Evolutionary conservation across 2,888 invertebrate species (phyloP).

Genomic region (Punctoribates punctum): DNA sequence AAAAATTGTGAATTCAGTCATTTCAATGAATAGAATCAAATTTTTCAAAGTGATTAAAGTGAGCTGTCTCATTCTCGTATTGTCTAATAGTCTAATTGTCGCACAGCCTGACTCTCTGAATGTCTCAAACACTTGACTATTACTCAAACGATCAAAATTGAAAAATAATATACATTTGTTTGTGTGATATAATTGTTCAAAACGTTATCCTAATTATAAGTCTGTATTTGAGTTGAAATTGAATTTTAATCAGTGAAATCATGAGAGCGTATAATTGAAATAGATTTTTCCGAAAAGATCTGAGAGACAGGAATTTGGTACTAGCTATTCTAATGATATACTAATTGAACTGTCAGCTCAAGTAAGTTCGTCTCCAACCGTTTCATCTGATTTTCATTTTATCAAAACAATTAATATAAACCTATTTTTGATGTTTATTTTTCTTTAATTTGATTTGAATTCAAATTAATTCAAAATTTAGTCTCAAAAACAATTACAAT

Average conservation of each 20-base stretch:
- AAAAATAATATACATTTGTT: no score
- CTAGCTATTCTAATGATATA: neutral
- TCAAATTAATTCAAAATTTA: neutral
- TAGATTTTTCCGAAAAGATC: neutral
- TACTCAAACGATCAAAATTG: no score
- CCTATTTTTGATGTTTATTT: neutral
- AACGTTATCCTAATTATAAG: no score
- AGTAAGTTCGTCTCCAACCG: neutral
- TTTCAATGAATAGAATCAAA: no score
- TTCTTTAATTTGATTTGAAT: neutral
- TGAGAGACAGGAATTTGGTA: neutral
- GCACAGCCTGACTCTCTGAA: no score
- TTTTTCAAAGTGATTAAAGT: no score
- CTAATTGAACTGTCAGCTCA: neutral
- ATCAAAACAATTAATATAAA: neutral
- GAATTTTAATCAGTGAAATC: conserved; percentile 8
- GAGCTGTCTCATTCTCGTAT: no score
- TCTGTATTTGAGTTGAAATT: neutral
- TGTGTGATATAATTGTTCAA: no score
- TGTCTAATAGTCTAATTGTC: no score
- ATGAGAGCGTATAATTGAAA: neutral
- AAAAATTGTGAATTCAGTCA: no score
- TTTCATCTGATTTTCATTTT: no score
- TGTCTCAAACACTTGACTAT: no score
- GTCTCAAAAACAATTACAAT: neutral